A percentile compares a stretch with the other conserved stretches of the same genome.
Evolutionary conservation across 2,113 vertebrate species (phyloP).

Genomic region (Pandion haliaetus): DNA sequence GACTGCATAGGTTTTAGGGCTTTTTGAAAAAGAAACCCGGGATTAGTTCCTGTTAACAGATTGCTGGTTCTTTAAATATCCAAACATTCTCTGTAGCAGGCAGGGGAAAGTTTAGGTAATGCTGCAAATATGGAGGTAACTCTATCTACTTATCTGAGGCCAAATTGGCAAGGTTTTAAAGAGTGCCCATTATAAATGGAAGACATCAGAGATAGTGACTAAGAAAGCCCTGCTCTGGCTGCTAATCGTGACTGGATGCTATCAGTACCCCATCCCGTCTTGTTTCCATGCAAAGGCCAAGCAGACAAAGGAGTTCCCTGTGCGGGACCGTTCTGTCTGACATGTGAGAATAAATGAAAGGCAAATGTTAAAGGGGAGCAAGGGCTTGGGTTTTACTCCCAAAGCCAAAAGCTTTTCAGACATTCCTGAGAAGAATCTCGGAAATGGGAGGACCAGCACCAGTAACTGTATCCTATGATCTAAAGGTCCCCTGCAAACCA

Average conservation of each 20-base stretch:
- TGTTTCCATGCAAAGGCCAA: background rate
- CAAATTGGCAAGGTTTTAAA: background rate
- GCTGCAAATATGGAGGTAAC: background rate
- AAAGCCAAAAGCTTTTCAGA: background rate
- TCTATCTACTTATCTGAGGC: background rate
- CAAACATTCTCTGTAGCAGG: background rate
- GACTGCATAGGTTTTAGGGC: background rate
- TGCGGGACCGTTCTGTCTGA: background rate
- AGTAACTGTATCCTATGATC: background rate
- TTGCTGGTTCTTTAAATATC: background rate
- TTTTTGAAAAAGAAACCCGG: background rate
- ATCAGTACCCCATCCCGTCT: background rate
- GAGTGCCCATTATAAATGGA: background rate
- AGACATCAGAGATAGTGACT: background rate
- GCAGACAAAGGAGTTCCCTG: background rate
- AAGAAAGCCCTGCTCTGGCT: background rate
- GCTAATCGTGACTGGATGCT: background rate
- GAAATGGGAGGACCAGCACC: background rate
- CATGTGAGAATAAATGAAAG: background rate
- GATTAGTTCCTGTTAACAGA: background rate
- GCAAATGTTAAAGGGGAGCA: background rate
- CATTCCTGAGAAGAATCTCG: background rate
- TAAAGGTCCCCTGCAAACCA: background rate
- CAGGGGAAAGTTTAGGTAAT: background rate
- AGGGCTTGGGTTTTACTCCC: background rate